Evolutionary conservation across 2,113 vertebrate genomes (phyloP), one percentile per base, ranked within the genome.

Genomic region (Lathamus discolor): DNA sequence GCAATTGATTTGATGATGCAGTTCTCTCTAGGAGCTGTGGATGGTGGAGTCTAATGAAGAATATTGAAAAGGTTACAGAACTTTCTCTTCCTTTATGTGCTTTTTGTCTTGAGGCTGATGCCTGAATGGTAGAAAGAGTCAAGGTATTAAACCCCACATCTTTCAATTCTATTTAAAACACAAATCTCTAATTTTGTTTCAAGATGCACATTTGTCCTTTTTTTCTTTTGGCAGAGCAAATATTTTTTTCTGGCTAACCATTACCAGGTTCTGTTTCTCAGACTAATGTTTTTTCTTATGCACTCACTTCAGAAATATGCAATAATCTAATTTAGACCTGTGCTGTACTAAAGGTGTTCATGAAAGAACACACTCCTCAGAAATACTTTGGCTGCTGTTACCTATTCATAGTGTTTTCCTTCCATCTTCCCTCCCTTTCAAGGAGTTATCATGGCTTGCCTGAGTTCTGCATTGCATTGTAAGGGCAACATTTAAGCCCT

Each of bases 1-100:
- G 86, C 92, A 86, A 97, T 97, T 97, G 97, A 97, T 98, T 97
- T 94, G 97, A 97, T 92, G 97, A 96, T 97, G 97, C 96, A 76
- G 57, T 93, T 97, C 96, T 76, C 95, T 96, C 96, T 92, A 84
- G 95, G 96, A 86, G 91, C 91, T 92, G 81, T 76, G 95, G 85
- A 73, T 82, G 75, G 93, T 88, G 63, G 64, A 90, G 86, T 92
- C 92, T 96, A 97, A 98, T 97, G 97, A 96, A 96, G 96, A 97
- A 96, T 96, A 94, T 54, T 96, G 96, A 96, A 97, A 96, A 97
- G 96, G 93, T 96, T 95, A 92, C 88, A 67, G 95, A 93, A 93
- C 76, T 97, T 97, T 82, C 81, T 92, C 57, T 33, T 74, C 66
- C 64, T 91, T 74, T 76, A 29, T 81, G 72, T 84, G 70, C 41